A percentile compares a stretch with the other conserved stretches of the same genome.
phyloP scores from a whole-genome alignment of 2,888 invertebrate species.

The Eubasilissa splendida region DNA sequence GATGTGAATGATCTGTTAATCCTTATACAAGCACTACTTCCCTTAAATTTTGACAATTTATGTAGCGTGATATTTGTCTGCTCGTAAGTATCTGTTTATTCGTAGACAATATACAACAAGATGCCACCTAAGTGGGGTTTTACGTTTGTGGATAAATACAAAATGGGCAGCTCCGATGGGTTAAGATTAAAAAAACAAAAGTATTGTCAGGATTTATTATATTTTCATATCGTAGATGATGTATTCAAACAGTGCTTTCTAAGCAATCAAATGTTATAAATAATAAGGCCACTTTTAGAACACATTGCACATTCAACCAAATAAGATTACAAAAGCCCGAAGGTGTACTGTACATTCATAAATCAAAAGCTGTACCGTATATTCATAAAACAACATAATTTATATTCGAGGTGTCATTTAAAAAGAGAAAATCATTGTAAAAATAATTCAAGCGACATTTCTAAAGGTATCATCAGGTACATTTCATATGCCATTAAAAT shows the following conservation, averaged over 20 bases:
- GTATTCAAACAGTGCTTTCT: neutral
- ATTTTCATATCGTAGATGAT: neutral
- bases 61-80: too few species aligned
- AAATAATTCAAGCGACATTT: neutral
- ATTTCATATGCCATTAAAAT: constrained; percentile 36
- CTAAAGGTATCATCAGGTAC: constrained; percentile 41
- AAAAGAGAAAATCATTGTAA: neutral
- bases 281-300: constrained; percentile 30
- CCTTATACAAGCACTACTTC: too few species aligned
- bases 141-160: too few species aligned
- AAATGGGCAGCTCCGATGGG: neutral
- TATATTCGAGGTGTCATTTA: neutral
- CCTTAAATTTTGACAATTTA: too few species aligned
- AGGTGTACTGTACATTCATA: neutral
- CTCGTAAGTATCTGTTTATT: too few species aligned
- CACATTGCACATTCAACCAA: constrained; percentile 1
- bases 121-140: too few species aligned
- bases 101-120: too few species aligned
- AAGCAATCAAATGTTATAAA: constrained; percentile 16
- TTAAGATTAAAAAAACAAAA: neutral
- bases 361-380: neutral
- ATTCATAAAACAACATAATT: neutral
- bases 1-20: too few species aligned
- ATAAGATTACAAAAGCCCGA: neutral
- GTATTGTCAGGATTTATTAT: neutral